Base-by-base conservation (phyloP, 2,888 invertebrate species). In the Sarcophaga carnaria region DNA sequence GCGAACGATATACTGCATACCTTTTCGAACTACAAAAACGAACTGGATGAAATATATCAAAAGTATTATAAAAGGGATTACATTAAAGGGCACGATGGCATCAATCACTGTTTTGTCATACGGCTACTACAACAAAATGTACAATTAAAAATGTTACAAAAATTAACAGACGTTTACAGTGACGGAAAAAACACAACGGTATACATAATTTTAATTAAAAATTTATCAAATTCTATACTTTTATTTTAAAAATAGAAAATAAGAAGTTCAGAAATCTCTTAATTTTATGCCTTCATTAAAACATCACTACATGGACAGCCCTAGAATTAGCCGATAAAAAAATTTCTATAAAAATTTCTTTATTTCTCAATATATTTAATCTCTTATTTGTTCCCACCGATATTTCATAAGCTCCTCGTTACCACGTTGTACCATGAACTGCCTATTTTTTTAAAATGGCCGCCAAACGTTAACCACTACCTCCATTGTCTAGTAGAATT, bases 51-150 rank as follows among this genome's bases (percentile, higher is more conserved):
- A 85, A 75, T 88, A 22, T 88, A 79, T 66, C 20, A 76, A 22
- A 83, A 69, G 37, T 80, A 82, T 60, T 17, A 67, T 20, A 88
- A 86, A 75, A 87, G 64, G 11, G 87, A 86, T 66, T 76, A 88
- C 64, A 83, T 88, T 6, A 88, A 86, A 75, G 81, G 88, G 4
- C 80, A 88, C 25, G 81, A 84, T 25, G 88, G 88, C 1, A 82
- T 88, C n/a, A 87, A 88, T 81, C 88, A 88, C 22, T 85, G 85
- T 63, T 75, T 86, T 47, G 85, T 88, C 20, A 88, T 88, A 72
- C 70, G 85, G 22, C 75, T 88, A 2, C 77, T 88, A 8, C 76
- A 82, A 71, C 74, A 66, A 12, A 69, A 79, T 63, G 75, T 59
- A 8, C 86, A 83, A 82, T 70, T 83, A 72, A 84, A 88, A 76